Evolutionary conservation across 2,888 invertebrate species (phyloP).

Genomic region (Cheiracanthium punctorium): DNA sequence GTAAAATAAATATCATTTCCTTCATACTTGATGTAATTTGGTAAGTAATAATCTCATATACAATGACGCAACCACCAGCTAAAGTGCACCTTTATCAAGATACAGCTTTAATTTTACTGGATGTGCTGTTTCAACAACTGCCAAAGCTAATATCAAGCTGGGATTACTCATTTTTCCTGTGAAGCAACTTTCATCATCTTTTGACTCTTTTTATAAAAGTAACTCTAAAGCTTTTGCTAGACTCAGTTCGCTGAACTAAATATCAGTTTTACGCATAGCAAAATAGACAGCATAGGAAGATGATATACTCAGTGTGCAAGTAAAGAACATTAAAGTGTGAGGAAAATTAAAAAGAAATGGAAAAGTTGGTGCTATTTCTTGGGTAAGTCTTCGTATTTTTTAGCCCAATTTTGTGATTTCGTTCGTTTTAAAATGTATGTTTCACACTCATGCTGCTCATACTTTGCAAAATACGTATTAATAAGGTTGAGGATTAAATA

Average conservation of each 20-base stretch:
- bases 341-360: slow-evolving; percentile 59
- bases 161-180: slow-evolving; percentile 35
- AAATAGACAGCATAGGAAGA: slow-evolving; percentile 55
- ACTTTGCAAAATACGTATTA: no score
- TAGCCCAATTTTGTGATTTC: slow-evolving; percentile 57
- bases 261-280: slow-evolving; percentile 39
- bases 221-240: slow-evolving; percentile 32
- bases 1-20: no score
- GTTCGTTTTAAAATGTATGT: slow-evolving; percentile 45
- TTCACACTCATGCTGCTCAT: slow-evolving; percentile 28
- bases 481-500: no score
- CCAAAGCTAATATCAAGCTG: slow-evolving; percentile 39
- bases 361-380: slow-evolving; percentile 50
- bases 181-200: slow-evolving; percentile 37
- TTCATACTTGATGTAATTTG: background rate
- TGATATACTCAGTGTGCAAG: slow-evolving; percentile 46
- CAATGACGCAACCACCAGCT: no score
- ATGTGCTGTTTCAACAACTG: slow-evolving; percentile 26
- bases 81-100: slow-evolving; percentile 38
- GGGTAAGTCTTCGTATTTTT: slow-evolving; percentile 67
- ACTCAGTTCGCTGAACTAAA: slow-evolving; percentile 31
- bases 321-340: slow-evolving; percentile 66
- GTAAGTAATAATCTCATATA: background rate
- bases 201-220: slow-evolving; percentile 34
- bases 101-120: slow-evolving; percentile 35